Evolutionary conservation across 2,888 invertebrate genomes (phyloP).

Genomic region (Empis livida): DNA sequence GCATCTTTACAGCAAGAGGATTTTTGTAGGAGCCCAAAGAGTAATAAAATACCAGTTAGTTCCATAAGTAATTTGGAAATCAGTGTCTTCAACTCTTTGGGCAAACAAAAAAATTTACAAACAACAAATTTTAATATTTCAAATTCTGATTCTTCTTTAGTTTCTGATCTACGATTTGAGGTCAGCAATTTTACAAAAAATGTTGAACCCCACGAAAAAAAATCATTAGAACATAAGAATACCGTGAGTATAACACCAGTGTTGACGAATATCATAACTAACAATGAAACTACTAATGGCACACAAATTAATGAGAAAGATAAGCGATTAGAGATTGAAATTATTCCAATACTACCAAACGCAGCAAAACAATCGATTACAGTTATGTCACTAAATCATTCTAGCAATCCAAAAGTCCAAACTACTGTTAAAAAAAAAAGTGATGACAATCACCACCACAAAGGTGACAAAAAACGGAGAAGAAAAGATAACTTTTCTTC

Average conservation of each 20-base stretch:
- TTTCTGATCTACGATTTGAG: too few species aligned
- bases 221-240: constrained; percentile 18
- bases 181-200: neutral
- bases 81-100: constrained; percentile 37
- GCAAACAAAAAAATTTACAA: constrained; percentile 15
- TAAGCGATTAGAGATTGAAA: constrained; percentile 67
- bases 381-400: constrained; percentile 22
- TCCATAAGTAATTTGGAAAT: constrained; percentile 9
- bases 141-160: too few species aligned
- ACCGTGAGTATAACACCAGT: constrained; percentile 30
- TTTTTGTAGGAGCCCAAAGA: constrained; percentile 48
- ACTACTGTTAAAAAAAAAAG: too few species aligned
- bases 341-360: constrained; percentile 58
- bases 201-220: neutral
- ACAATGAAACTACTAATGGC: neutral
- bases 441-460: too few species aligned
- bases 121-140: too few species aligned
- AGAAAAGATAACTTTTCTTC: constrained; percentile 2
- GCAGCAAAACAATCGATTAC: constrained; percentile 10
- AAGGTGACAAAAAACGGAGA: neutral
- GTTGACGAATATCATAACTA: constrained; percentile 5
- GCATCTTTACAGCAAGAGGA: constrained; percentile 32
- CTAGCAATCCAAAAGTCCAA: neutral
- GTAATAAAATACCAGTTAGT: constrained; percentile 11
- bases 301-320: constrained; percentile 27